Percentiles rank a stretch among this genome's conserved stretches.
Evolutionary conservation across 2,797 vertebrate genomes (phyloP).

Genomic region (Pipistrellus nathusii): DNA sequence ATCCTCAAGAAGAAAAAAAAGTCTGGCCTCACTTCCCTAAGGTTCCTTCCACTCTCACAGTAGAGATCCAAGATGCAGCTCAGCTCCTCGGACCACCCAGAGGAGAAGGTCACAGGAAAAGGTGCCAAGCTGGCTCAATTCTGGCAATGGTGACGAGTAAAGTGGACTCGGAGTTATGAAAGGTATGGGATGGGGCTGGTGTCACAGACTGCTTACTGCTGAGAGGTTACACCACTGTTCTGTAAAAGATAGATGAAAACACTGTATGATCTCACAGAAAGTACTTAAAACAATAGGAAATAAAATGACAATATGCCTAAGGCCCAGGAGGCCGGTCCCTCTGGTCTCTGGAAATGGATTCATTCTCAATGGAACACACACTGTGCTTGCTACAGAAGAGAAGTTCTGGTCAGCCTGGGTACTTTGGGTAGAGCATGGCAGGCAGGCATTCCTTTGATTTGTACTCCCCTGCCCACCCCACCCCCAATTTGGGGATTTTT

Average conservation of each 20-base stretch:
- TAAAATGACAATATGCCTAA: not conserved
- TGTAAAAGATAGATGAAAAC: not conserved
- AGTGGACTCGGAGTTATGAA: not conserved
- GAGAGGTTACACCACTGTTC: not conserved
- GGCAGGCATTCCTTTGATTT: conserved; percentile 21
- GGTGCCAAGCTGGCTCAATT: not conserved
- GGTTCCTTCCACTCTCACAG: not conserved
- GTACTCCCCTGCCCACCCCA: not conserved
- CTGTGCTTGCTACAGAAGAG: not conserved
- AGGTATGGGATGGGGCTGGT: not conserved
- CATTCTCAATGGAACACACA: not conserved
- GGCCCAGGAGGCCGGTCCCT: not conserved
- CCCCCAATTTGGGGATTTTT: conserved; percentile 53
- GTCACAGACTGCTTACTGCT: not conserved
- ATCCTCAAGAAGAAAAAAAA: not conserved
- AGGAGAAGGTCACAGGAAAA: not conserved
- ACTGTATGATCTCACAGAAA: not conserved
- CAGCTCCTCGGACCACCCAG: not conserved
- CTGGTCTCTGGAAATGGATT: conserved; percentile 49
- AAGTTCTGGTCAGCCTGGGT: not conserved
- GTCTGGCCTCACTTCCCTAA: not conserved
- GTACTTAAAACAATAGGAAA: not conserved
- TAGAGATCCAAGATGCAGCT: not conserved
- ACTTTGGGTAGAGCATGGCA: not conserved
- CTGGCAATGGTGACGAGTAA: not conserved